phyloP scores from a whole-genome alignment of 2,888 invertebrate species.

The Pyrochroa serraticornis region DNA sequence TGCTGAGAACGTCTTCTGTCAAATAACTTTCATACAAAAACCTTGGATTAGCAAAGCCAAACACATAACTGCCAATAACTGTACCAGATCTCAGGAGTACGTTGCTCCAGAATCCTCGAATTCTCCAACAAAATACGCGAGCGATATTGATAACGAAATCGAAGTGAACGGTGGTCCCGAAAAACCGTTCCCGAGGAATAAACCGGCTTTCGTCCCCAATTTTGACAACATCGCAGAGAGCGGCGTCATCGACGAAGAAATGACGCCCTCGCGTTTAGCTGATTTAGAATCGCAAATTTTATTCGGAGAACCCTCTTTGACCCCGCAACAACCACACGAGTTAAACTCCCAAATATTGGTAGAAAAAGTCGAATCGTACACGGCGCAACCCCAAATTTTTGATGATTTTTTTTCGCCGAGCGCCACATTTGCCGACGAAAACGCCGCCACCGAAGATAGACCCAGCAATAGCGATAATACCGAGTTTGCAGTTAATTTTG shows the following conservation, averaged over 20 bases:
- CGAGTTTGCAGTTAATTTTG: constrained; percentile 6
- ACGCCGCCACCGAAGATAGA: constrained; percentile 2
- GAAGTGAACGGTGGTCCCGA: constrained; percentile 38
- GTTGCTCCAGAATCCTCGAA: constrained; percentile 41
- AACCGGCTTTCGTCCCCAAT: constrained; percentile 30
- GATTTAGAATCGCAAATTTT: constrained; percentile 54
- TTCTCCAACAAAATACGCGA: constrained; percentile 33
- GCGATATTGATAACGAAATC: constrained; percentile 51
- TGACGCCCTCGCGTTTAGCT: constrained; percentile 39
- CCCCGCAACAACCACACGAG: neutral
- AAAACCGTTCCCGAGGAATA: neutral
- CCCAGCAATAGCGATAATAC: constrained; percentile 10
- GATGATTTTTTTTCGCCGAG: constrained; percentile 6
- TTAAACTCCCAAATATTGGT: too few relatives aligned
- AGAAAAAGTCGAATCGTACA: constrained; percentile 4
- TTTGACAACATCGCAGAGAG: constrained; percentile 50
- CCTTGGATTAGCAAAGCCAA: constrained; percentile 70
- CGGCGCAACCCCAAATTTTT: too few relatives aligned
- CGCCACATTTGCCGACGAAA: constrained; percentile 16
- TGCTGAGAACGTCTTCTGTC: constrained; percentile 57
- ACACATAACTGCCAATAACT: constrained; percentile 69
- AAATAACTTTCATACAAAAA: constrained; percentile 68
- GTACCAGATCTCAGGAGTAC: constrained; percentile 65
- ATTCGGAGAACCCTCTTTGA: constrained; percentile 15
- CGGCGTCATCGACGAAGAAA: constrained; percentile 47